phyloP scores from a whole-genome alignment of 2,888 invertebrate genomes.

The Pandemis cinnamomeana region DNA sequence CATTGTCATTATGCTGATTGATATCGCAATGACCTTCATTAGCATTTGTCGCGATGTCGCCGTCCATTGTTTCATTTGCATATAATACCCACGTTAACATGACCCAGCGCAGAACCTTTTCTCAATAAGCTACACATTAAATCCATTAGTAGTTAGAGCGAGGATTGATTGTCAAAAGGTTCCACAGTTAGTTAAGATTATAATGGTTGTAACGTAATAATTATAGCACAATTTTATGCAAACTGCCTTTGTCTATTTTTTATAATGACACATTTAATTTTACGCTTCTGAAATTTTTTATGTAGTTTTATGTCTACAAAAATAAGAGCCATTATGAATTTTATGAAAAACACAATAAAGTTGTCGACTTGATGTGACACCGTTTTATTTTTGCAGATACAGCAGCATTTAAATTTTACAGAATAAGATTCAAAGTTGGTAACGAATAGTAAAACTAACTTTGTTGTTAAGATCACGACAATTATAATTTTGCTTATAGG shows the following conservation, averaged over 20 bases:
- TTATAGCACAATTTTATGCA: constrained; percentile 63
- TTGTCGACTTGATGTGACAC: neutral
- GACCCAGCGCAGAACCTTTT: neutral
- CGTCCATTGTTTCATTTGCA: constrained; percentile 11
- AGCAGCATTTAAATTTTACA: neutral
- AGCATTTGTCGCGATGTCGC: constrained; percentile 26
- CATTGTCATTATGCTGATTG: constrained; percentile 1
- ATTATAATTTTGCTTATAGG: neutral
- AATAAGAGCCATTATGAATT: neutral
- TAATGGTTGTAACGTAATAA: constrained; percentile 64
- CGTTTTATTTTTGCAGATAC: neutral
- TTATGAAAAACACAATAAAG: neutral
- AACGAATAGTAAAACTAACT: neutral
- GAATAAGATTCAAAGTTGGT: neutral
- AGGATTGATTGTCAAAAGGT: neutral
- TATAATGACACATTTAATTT: neutral
- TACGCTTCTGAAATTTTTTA: neutral
- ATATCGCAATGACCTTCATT: constrained; percentile 12
- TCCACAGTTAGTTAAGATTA: neutral
- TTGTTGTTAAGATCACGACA: neutral
- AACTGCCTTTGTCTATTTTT: constrained; percentile 48
- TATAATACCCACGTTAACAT: neutral
- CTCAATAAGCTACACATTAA: neutral
- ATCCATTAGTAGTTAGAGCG: neutral
- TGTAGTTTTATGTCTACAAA: neutral